Evolutionary conservation across 2,113 vertebrate genomes (phyloP).

Genomic region (Australoheros scitulus): DNA sequence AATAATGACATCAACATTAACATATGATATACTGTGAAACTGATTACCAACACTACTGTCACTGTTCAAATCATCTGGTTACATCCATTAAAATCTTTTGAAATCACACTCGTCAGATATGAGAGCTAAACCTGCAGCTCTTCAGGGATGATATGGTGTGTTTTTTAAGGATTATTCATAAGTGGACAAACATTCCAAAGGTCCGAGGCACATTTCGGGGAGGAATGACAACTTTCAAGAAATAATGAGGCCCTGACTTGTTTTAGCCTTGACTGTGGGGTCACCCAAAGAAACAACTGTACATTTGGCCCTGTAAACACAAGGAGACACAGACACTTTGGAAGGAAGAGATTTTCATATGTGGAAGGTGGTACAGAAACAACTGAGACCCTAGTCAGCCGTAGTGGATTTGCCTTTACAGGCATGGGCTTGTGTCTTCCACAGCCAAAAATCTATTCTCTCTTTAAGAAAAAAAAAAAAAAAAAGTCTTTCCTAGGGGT

Average conservation of each 20-base stretch:
- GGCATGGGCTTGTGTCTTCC: neutral
- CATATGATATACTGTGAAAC: neutral
- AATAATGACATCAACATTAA: neutral
- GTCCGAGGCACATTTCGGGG: constrained; percentile 46
- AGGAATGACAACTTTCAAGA: constrained; percentile 62
- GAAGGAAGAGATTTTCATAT: constrained; percentile 28
- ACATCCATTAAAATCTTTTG: neutral
- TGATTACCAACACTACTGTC: neutral
- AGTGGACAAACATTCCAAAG: constrained; percentile 70
- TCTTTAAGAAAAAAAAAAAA: neutral
- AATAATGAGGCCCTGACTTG: constrained; percentile 57
- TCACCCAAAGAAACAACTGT: constrained; percentile 36
- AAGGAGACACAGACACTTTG: constrained; percentile 5
- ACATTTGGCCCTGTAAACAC: constrained; percentile 38
- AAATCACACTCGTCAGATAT: constrained; percentile 21
- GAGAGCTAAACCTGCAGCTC: constrained; percentile 25
- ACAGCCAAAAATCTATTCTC: neutral
- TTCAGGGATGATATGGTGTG: constrained; percentile 27
- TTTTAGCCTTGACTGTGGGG: constrained; percentile 51
- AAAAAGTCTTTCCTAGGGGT: neutral
- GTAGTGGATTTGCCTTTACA: neutral
- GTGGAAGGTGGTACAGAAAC: constrained; percentile 5
- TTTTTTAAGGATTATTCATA: constrained; percentile 56
- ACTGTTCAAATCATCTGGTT: neutral
- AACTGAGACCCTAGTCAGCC: neutral